phyloP scores from a whole-genome alignment of 2,113 vertebrate species.

The Petrocephalus zakoni region DNA sequence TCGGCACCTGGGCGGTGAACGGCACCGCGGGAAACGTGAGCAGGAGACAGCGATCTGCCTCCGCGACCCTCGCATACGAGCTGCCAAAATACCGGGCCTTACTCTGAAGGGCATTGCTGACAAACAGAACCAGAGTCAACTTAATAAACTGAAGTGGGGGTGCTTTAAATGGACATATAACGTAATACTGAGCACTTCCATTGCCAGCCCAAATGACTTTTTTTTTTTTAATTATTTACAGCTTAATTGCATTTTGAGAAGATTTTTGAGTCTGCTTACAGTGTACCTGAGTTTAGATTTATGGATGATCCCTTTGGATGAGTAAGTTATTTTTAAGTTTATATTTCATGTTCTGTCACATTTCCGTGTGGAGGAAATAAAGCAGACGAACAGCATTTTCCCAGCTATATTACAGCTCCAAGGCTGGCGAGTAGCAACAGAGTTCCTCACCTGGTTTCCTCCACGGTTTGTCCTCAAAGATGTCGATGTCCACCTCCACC shows the following conservation, averaged over 20 bases:
- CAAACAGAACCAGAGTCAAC: background rate
- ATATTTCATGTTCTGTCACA: background rate
- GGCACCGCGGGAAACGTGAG: background rate
- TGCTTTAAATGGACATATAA: background rate
- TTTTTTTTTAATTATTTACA: background rate
- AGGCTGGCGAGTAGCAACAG: background rate
- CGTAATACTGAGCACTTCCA: background rate
- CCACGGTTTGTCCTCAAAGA: constrained; percentile 69
- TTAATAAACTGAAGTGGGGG: background rate
- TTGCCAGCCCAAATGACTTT: too few species aligned
- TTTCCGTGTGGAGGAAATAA: background rate
- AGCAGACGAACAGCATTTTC: background rate
- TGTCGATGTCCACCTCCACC: constrained; percentile 64
- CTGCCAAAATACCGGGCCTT: background rate
- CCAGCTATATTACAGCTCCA: background rate
- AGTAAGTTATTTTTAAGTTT: background rate
- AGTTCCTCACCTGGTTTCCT: constrained; percentile 61
- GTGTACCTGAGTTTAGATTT: background rate
- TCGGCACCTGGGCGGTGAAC: constrained; percentile 54
- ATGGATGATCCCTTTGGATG: background rate
- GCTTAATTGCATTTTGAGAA: background rate
- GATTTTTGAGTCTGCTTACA: background rate
- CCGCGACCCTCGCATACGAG: background rate
- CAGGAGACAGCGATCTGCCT: background rate
- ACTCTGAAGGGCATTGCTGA: background rate